These are phyloP conservation scores for Leptura quadrifasciata DNA, from an alignment of 2,888 invertebrate species.

Conservation along the genomic window DNA sequence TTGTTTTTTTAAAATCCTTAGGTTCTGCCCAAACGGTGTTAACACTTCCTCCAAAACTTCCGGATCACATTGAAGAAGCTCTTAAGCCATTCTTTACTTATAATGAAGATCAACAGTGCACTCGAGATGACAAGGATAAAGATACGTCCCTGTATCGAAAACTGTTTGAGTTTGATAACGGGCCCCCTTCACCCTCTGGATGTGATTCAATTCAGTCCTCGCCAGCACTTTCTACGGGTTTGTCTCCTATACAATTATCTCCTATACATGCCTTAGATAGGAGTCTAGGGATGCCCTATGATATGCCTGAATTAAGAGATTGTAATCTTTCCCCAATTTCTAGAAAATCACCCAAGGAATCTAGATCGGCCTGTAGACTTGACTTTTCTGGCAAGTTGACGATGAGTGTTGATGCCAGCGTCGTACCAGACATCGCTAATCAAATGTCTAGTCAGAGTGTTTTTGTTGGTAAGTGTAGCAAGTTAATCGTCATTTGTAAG, in stretches of 20 bases:
- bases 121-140: slow-evolving; percentile 48
- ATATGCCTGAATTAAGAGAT: slow-evolving; percentile 59
- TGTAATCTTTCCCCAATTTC: slow-evolving; percentile 66
- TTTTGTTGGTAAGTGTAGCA: slow-evolving; percentile 48
- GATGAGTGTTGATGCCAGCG: slow-evolving; percentile 61
- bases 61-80: slow-evolving; percentile 78
- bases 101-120: slow-evolving; percentile 70
- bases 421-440: slow-evolving; percentile 72
- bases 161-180: slow-evolving; percentile 67
- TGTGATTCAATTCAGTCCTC: slow-evolving; percentile 57
- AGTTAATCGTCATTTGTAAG: not conserved
- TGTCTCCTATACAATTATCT: slow-evolving; percentile 65
- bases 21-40: slow-evolving; percentile 81
- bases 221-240: slow-evolving; percentile 62
- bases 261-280: slow-evolving; percentile 53
- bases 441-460: slow-evolving; percentile 47
- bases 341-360: slow-evolving; percentile 60
- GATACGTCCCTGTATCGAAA: slow-evolving; percentile 67
- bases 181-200: slow-evolving; percentile 29
- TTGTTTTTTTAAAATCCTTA: slow-evolving; percentile 61
- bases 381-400: slow-evolving; percentile 58
- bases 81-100: slow-evolving; percentile 80
- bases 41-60: slow-evolving; percentile 79
- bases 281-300: slow-evolving; percentile 48
- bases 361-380: slow-evolving; percentile 75